Percentiles rank a stretch among this genome's conserved stretches.
Conservation (phyloP, 2,113 vertebrate genomes). For the Alces alces region DNA sequence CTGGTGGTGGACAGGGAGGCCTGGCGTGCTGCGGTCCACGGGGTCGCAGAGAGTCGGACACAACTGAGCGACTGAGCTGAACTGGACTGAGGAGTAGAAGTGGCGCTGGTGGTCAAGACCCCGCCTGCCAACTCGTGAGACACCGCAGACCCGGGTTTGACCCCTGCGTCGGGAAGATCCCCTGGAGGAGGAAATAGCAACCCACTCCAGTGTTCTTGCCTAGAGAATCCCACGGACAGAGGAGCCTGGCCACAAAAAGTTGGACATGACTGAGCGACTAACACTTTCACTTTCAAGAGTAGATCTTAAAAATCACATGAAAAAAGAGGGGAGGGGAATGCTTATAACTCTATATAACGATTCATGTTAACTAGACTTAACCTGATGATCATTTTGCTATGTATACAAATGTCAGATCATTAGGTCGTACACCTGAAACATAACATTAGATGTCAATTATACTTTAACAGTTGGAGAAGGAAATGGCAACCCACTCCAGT, state of each 20-base stretch:
- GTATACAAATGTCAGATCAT: neutral
- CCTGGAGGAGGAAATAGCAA: neutral
- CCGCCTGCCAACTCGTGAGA: accelerated
- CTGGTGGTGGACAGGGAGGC: neutral
- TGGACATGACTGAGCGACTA: neutral
- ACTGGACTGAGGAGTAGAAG: neutral
- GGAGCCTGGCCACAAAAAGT: neutral
- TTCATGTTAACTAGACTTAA: neutral
- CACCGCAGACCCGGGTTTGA: neutral
- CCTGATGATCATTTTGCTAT: neutral
- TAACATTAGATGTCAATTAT: neutral
- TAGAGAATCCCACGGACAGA: neutral
- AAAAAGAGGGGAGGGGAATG: neutral
- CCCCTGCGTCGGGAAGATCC: neutral
- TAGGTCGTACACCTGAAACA: neutral
- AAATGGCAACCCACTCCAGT: too few relatives aligned
- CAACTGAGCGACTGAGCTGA: neutral
- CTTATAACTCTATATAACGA: neutral
- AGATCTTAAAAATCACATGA: neutral
- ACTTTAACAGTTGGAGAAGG: neutral
- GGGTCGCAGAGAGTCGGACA: accelerated
- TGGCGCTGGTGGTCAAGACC: neutral
- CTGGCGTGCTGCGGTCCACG: neutral
- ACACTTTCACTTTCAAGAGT: neutral
- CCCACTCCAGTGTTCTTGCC: neutral